These are phyloP conservation scores for Lophura nycthemera DNA, from an alignment of 2,113 vertebrate genomes.

Conservation along the genomic window DNA sequence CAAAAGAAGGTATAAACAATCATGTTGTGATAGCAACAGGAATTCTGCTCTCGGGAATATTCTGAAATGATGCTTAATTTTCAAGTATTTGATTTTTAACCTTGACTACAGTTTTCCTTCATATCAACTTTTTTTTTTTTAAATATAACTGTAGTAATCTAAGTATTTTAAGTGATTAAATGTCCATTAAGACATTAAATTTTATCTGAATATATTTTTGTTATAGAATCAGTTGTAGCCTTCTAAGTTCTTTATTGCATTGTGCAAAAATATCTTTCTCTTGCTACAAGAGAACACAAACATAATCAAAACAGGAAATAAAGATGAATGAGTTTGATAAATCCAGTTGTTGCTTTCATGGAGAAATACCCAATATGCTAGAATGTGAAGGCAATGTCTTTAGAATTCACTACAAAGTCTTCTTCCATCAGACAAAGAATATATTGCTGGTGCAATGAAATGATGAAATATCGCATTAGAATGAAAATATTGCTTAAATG, in stretches of 20 bases:
- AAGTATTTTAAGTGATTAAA: not conserved
- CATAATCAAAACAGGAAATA: not conserved
- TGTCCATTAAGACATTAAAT: not conserved
- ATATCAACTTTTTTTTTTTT: no score
- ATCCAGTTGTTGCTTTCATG: not conserved
- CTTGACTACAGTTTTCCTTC: not conserved
- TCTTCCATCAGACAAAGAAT: not conserved
- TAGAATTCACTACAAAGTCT: not conserved
- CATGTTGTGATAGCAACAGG: not conserved
- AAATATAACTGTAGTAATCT: not conserved
- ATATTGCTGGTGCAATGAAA: not conserved
- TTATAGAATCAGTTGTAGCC: not conserved
- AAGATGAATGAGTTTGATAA: not conserved
- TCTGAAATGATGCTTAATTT: not conserved
- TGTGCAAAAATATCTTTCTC: not conserved
- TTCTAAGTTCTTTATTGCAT: not conserved
- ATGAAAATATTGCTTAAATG: constrained; percentile 3
- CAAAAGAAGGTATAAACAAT: not conserved
- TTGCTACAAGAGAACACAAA: not conserved
- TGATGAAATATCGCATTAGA: not conserved
- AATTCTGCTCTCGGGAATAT: not conserved
- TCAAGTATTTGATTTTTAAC: not conserved
- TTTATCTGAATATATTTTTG: not conserved
- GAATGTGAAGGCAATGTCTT: not conserved
- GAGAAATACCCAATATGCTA: not conserved